These are phyloP conservation scores for Naso thynnoides DNA, from an alignment of 2,797 vertebrate species.

Conservation along the genomic window DNA sequence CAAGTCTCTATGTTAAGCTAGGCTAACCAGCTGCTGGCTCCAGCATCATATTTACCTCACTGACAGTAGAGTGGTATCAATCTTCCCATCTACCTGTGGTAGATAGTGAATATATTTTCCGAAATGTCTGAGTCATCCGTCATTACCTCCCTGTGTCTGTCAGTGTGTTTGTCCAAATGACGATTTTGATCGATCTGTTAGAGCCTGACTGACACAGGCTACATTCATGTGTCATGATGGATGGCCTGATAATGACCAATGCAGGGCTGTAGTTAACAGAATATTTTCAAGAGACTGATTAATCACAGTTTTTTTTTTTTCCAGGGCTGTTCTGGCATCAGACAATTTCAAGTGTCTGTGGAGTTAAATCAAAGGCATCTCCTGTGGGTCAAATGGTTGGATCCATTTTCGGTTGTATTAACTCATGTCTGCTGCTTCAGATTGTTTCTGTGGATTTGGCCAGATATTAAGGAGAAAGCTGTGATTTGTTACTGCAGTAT, in stretches of 20 bases:
- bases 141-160: too few species aligned
- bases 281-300: conserved; percentile 45
- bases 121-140: too few species aligned
- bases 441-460: conserved; percentile 57
- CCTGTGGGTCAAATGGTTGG: conserved; percentile 55
- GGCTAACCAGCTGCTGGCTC: too few species aligned
- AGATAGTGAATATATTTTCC: too few species aligned
- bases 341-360: conserved; percentile 52
- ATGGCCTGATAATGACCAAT: not conserved
- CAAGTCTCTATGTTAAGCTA: too few species aligned
- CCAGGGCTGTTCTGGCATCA: conserved; percentile 33
- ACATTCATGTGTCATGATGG: conserved; percentile 14
- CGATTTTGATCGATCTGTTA: too few species aligned
- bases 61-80: too few species aligned
- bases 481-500: conserved; percentile 82
- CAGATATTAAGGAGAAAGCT: conserved; percentile 39
- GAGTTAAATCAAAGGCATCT: conserved; percentile 64
- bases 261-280: conserved; percentile 19
- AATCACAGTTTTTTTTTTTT: conserved; percentile 41
- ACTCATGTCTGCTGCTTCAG: conserved; percentile 50
- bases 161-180: too few species aligned
- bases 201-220: not conserved
- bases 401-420: conserved; percentile 65
- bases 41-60: too few species aligned
- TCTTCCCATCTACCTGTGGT: too few species aligned